Percentiles rank a stretch among this genome's conserved stretches.
These are phyloP conservation scores for Aleiodes sp. DNA, from an alignment of 1,140 invertebrate genomes.

Conservation along the genomic window DNA sequence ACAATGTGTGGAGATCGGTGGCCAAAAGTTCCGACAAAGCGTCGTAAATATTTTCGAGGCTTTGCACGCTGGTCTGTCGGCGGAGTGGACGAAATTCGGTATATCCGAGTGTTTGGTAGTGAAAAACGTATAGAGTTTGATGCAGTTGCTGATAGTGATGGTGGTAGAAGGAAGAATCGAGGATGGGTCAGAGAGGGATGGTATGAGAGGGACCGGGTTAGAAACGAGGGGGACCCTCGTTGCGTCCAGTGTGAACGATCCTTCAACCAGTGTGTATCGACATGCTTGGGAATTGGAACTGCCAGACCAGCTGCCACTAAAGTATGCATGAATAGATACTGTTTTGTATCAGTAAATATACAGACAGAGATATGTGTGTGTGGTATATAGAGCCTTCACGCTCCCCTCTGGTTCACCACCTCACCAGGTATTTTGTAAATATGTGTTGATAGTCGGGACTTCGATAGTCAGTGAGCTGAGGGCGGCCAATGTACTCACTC, in stretches of 20 bases:
- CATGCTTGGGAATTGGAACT: conserved; percentile 61
- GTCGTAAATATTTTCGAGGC: conserved; percentile 27
- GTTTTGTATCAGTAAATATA: conserved; percentile 53
- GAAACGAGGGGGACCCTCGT: neutral
- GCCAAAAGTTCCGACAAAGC: conserved; percentile 16
- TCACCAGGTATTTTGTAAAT: no score
- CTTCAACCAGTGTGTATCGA: conserved; percentile 46
- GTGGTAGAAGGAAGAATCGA: neutral
- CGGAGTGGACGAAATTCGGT: neutral
- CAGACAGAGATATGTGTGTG: conserved; percentile 20
- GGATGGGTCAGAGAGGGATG: neutral
- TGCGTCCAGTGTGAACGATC: conserved; percentile 24
- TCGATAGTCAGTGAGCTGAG: neutral
- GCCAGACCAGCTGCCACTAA: conserved; percentile 56
- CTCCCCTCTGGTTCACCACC: neutral
- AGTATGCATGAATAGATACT: conserved; percentile 60
- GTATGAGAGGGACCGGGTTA: neutral
- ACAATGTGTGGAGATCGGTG: neutral
- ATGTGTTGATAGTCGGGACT: neutral
- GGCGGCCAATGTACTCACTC: neutral
- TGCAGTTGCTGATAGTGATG: neutral
- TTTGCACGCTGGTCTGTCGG: neutral
- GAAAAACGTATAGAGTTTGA: conserved; percentile 8
- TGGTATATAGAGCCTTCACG: neutral
- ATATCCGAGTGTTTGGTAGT: neutral